Base-by-base conservation (phyloP, 2,797 vertebrate genomes). In the Petrocephalus schoutedeni region DNA sequence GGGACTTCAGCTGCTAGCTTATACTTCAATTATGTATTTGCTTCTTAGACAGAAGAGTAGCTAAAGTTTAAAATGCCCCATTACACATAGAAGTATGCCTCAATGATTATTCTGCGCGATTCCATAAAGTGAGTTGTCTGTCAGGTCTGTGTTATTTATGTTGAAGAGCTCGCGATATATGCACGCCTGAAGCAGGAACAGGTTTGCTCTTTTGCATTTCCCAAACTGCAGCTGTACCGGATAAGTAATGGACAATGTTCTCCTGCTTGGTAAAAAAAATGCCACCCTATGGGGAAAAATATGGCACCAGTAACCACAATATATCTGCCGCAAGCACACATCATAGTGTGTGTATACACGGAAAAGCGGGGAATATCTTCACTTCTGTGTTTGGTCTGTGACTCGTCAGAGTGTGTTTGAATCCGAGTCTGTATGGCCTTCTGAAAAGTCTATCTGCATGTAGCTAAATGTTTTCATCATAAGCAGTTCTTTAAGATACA, bases 161-260 rank as follows among this genome's bases (percentile, higher is more conserved):
- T 77, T 77, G 45, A 77, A 77, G 36, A 6, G 71, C 41, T 36
- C 5, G 1, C 41, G 71, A 45, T 77, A 45, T 45, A 77, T 45
- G 19, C 36, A 77, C 10, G 7, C 7, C 71, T 45, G 36, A n/a
- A 45, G 23, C 71, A 19, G 71, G 36, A 77, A 77, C 16, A 77
- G 71, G 71, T 77, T 77, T 19, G 71, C 36, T 36, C 71, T 28
- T 74, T 45, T 77, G 71, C 19, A 32, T 45, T 77, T 77, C 71
- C 71, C 36, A 45, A n/a, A 77, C 71, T 77, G 71, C 71, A 77
- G 71, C 32, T 16, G 28, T 41, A 3, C 36, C 7, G 19, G 71
- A 77, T 77, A 77, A 77, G 16, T 77, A 77, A 77, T 77, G 71
- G 71, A 77, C 32, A 77, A 77, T 41, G 36, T 45, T 77, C 71